Percentiles rank a stretch among this genome's conserved stretches.
Evolutionary conservation across 2,888 invertebrate species (phyloP).

Genomic region (Drosophila cognata): DNA sequence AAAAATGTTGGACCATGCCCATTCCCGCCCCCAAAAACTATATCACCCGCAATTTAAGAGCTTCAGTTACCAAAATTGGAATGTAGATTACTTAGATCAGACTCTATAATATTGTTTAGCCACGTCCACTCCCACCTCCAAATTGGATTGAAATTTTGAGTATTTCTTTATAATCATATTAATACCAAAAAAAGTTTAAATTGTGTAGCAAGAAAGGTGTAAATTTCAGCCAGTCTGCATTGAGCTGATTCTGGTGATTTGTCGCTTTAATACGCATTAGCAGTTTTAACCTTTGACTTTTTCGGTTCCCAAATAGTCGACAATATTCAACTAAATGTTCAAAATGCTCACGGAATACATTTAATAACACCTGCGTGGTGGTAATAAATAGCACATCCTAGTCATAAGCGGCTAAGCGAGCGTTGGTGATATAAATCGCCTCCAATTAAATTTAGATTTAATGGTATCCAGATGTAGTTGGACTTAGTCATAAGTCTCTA

Average conservation of each 20-base stretch:
- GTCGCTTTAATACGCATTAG: constrained; percentile 45
- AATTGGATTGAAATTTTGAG: background rate
- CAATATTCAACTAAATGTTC: constrained; percentile 37
- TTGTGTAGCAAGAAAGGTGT: background rate
- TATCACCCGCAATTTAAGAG: too few species aligned
- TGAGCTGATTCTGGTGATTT: constrained; percentile 1
- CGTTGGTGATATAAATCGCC: background rate
- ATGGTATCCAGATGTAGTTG: background rate
- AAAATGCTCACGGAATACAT: constrained; percentile 53
- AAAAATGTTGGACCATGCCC: too few species aligned
- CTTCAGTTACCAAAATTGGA: too few species aligned
- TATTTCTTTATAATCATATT: background rate
- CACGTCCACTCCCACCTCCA: too few species aligned
- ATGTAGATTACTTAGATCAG: too few species aligned
- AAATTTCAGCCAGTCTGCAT: background rate
- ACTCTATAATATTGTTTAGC: too few species aligned
- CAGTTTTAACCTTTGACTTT: constrained; percentile 49
- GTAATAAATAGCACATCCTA: constrained; percentile 14
- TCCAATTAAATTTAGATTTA: background rate
- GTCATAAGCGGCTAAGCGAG: background rate
- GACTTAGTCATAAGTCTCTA: background rate
- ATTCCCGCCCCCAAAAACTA: too few species aligned
- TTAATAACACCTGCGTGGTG: constrained; percentile 35
- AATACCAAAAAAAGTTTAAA: background rate
- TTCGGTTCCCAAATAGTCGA: constrained; percentile 38